Base-by-base conservation (phyloP, 2,888 invertebrate genomes). In the Automeris io region DNA sequence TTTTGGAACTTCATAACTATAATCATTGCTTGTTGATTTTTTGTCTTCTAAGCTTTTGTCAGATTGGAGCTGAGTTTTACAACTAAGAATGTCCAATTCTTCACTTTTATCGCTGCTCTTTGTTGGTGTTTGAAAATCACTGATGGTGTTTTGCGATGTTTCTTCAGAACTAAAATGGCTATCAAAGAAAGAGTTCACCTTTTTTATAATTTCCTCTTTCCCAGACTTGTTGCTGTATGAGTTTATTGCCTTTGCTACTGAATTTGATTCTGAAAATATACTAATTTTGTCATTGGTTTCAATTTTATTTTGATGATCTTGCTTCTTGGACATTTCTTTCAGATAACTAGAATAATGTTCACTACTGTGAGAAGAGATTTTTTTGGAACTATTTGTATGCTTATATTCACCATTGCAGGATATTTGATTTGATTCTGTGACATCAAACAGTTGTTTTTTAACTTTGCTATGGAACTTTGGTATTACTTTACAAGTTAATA, bases 111-210 rank as follows among this genome's bases (percentile, higher is more conserved):
- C 54, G 40, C 45, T 61, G 11, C 63, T 57, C 42, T 58, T 68
- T 3, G 72, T 72, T 11, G 80, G 70, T 3, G 56, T 50, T 7
- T 29, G 29, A 29, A 60, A 59, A 2, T 79, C 76, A 45, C 68
- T 76, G 35, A 85, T 83, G 2, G 75, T 70, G 18, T 67, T 54
- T 41, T 74, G 73, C 0, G 81, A 75, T 24, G 57, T 45, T 23
- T 47, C 67, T 31, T 71, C 69, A 0, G 80, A 74, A 33, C 70
- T 73, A 16, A 82, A 81, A 42, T 79, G 54, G 35, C 55, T 74
- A 9, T 79, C 66, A 36, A 85, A 82, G 48, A 64, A 85, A 24
- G 61, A 58, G 54, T 69, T 75, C 0, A 76, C 67, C 45, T 60
- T 72, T n/a, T 61, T 65, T 2, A 55, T 54, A 33, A 77, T 45